These are phyloP conservation scores for Cyanoramphus novaezelandiae DNA, from an alignment of 2,113 vertebrate species.

Conservation along the genomic window DNA sequence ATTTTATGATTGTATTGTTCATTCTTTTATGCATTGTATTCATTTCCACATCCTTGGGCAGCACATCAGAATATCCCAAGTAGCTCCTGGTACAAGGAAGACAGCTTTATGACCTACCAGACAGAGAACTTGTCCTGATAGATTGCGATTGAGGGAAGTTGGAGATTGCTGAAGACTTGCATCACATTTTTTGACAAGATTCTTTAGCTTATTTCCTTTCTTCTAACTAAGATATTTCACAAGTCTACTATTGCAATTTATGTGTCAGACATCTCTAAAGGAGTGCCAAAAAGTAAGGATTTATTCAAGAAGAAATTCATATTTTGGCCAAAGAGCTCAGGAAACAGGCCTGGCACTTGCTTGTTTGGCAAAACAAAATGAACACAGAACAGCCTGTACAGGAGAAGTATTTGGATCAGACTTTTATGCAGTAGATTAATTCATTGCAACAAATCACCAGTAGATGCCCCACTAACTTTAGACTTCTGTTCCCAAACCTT, in stretches of 20 bases:
- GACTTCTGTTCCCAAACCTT: background rate
- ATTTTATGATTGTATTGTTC: background rate
- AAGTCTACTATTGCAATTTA: background rate
- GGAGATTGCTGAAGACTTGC: background rate
- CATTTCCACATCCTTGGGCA: background rate
- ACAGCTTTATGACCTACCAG: background rate
- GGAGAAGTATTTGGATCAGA: background rate
- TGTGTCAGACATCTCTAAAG: background rate
- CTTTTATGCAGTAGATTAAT: background rate
- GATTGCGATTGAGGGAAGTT: fast-evolving
- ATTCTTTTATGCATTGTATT: background rate
- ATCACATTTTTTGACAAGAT: background rate
- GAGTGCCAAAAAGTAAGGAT: background rate
- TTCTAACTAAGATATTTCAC: background rate
- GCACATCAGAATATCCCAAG: background rate
- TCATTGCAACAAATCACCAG: background rate
- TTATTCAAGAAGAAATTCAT: background rate
- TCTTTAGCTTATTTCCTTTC: background rate
- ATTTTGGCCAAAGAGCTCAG: background rate
- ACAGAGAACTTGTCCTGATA: background rate
- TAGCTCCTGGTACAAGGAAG: background rate
- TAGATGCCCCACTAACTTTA: conserved; percentile 42
- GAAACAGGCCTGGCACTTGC: background rate
- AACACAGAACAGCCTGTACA: background rate
- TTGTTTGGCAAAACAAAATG: background rate